Base-by-base conservation (phyloP, 2,113 vertebrate genomes). In the Sander lucioperca region DNA sequence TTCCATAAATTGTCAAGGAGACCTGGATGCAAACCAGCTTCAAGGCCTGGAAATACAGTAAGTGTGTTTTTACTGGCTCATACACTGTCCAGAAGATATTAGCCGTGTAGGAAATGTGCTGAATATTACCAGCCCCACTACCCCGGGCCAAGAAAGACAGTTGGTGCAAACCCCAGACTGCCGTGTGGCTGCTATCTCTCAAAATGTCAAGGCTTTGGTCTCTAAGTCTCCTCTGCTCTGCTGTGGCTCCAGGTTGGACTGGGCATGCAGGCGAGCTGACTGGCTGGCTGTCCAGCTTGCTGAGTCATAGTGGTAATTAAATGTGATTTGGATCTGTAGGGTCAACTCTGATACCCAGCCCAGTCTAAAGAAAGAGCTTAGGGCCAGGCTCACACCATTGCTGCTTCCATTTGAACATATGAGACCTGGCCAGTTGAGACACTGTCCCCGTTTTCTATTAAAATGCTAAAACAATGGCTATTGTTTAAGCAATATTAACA, bases 31-130 rank as follows among this genome's bases (percentile, higher is more conserved):
- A 85, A 87, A 87, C 91, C 91, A 94, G 84, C 74, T 77, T 81
- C 82, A 79, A 78, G 86, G 81, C 77, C 85, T 92, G 89, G 89
- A 94, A 93, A 93, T 67, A 43, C 39, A 43, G 39, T 43, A 53
- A 90, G 84, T 77, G 80, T 95, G 90, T 95, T 95, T 96, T 91
- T 91, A 88, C 93, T 95, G 95, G 95, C 94, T 87, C 88, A 15
- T 84, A 85, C 87, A 59, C 82, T 88, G 86, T 93, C 92, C 95
- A 94, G 91, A 88, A 93, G 91, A 94, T 95, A 95, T 95, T 92
- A 95, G 92, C 90, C 83, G 74, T 93, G 91, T 86, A 93, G 91
- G 91, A 94, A 95, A 94, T 95, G 93, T 94, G 93, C 94, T 95
- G 94, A 95, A 94, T 94, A 93, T 95, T 93, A 91, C 78, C 54